Evolutionary conservation across 2,113 vertebrate genomes (phyloP), one percentile per base, ranked within the genome.

Genomic region (Azemiops feae): DNA sequence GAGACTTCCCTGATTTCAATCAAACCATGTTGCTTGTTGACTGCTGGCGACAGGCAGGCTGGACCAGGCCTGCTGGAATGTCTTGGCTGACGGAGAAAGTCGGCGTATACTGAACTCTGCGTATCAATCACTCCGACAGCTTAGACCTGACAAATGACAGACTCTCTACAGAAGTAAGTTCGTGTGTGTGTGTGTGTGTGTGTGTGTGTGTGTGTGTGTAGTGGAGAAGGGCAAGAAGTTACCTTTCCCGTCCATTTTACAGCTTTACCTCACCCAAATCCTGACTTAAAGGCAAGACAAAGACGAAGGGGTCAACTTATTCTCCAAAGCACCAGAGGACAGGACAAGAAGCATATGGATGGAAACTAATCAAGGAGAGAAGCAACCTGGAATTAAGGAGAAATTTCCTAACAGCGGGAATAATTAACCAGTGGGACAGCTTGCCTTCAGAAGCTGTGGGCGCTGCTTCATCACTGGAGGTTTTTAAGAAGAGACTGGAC

Each of bases 71-170:
- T 92, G 94, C 60, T 95, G 96, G 97, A 97, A 97, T 97, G 96
- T 96, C 96, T 95, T 93, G 92, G 91, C 95, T 91, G 93, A 94
- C 94, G 98, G 98, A 91, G 92, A 91, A 91, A 89, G 81, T 87
- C 85, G 91, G 91, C 91, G 94, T 92, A 92, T 97, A 97, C 97
- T 97, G 97, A 60, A 20, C 94, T 88, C 93, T 87, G 94, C 95
- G 94, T 94, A 98, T 98, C 97, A 97, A 97, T 98, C 98, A 98
- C 94, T 64, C 91, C 92, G 92, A 53, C 45, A 92, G 89, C 92
- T 91, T 92, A 39, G 47, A 91, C 92, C 93, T 97, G 98, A 98
- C 98, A 97, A 95, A 95, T 95, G 97, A 97, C 98, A 97, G 97
- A 96, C 97, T 97, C 96, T 95, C 30, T 34, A 45, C 53, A 58